Evolutionary conservation across 1,140 invertebrate genomes (phyloP), one percentile per base, ranked within the genome.

Genomic region (Brachionus asplanchnoidis): DNA sequence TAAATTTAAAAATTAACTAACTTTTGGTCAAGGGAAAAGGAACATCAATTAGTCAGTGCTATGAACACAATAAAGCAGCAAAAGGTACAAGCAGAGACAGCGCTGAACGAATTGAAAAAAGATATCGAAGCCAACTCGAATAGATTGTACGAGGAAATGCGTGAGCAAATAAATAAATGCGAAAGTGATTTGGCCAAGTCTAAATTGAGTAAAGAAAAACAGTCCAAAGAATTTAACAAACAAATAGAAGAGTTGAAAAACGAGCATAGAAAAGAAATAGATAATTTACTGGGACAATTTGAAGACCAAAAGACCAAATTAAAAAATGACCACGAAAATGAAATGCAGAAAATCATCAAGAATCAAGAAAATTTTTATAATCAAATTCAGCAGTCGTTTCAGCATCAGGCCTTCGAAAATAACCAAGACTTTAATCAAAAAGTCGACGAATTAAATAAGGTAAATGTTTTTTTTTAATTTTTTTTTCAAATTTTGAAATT

Each of bases 131-230:
- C 87, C 60, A 89, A 89, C 82, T 88, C 89, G 65, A 86, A 60
- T 9, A 84, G 86, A 36, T 87, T 90, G 86, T 89, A 88, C 86
- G 87, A 88, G 80, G 89, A 89, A 50, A 89, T 89, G 88, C 89
- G 88, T 85, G 86, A 88, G 85, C 89, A 90, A 87, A 89, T 89
- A 87, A 85, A 87, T 11, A 87, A 87, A 75, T 88, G 88, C 12
- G 88, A 89, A 79, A 82, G 85, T 7, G 88, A 89, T 83, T 80
- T 89, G 40, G 86, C 86, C 60, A 88, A 88, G 84, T 88, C 89
- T 1, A 89, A 89, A 85, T 87, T 87, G 65, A 85, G 86, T 3
- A 85, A 88, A 42, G 75, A 85, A 28, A 85, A 85, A 56, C 89
- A 89, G 85, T 84, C 86, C 4, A 87, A 87, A 70, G 89, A 90